Conservation (phyloP, 53 echinoderm and acorn worm species). For the Holothuria leucospilota region DNA sequence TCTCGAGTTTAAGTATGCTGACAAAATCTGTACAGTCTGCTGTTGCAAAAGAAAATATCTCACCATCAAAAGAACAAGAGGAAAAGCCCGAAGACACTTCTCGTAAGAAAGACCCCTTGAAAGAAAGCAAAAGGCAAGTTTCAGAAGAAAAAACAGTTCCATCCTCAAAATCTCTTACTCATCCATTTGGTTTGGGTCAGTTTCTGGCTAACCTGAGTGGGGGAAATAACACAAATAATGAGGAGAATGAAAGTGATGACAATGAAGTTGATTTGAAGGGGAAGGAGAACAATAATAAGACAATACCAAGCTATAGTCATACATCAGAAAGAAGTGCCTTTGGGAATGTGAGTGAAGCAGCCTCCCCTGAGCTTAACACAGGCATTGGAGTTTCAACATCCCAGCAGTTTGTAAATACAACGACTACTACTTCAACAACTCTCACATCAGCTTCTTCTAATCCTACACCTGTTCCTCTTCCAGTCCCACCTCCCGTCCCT, state of each 20-base stretch:
- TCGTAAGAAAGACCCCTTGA: no score
- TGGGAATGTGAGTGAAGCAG: no score
- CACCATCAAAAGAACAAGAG: neutral
- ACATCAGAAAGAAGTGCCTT: no score
- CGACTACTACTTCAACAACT: no score
- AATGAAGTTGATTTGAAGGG: no score
- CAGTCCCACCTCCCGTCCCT: constrained; percentile 3
- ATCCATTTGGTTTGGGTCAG: constrained; percentile 27
- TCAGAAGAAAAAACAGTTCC: neutral
- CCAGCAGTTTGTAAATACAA: no score
- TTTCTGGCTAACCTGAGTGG: constrained; percentile 18
- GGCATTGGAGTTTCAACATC: no score
- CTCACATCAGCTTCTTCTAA: no score
- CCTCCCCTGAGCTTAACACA: no score
- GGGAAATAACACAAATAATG: neutral
- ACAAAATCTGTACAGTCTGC: constrained; percentile 62
- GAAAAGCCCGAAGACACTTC: neutral
- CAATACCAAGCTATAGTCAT: no score
- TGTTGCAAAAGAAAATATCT: constrained; percentile 25
- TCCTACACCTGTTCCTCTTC: neutral
- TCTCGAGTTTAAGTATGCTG: constrained; percentile 71
- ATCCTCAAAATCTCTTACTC: neutral
- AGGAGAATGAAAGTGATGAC: neutral
- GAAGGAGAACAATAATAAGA: no score
- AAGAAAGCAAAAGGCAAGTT: no score